phyloP scores from a whole-genome alignment of 2,113 vertebrate genomes.

The Zapus hudsonius region DNA sequence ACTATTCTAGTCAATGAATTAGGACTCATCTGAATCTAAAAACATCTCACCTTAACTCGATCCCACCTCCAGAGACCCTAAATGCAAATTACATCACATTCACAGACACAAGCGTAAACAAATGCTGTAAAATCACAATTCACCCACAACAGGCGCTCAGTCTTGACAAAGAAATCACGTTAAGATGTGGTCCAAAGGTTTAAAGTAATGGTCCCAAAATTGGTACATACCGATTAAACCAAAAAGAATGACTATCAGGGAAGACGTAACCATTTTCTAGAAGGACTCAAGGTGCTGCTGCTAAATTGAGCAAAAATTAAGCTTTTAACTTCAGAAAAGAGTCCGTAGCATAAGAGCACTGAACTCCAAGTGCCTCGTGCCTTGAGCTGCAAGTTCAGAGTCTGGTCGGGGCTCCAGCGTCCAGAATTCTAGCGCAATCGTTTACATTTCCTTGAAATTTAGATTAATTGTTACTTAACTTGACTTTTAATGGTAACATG shows the following conservation, averaged over 20 bases:
- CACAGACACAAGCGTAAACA: not conserved
- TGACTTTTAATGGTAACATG: conserved; percentile 65
- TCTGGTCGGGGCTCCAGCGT: conserved; percentile 46
- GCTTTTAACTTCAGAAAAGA: conserved; percentile 5
- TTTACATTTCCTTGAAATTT: conserved; percentile 72
- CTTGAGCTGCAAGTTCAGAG: conserved; percentile 2
- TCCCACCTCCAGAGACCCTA: not conserved
- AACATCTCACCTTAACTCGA: not conserved
- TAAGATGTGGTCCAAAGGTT: not conserved
- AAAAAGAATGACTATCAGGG: not conserved
- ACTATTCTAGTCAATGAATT: not conserved
- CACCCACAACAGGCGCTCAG: not conserved
- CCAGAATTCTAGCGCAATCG: too few relatives aligned
- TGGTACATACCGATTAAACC: not conserved
- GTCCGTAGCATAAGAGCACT: not conserved
- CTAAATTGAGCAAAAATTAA: conserved; percentile 48
- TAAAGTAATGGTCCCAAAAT: conserved; percentile 21
- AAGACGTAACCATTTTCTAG: not conserved
- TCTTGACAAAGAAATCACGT: not conserved
- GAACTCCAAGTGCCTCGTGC: not conserved
- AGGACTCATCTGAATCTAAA: not conserved
- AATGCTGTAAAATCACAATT: not conserved
- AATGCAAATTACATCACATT: not conserved
- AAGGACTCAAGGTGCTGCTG: not conserved
- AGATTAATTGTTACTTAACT: conserved; percentile 60